phyloP scores from a whole-genome alignment of 2,888 invertebrate species.

The Plagodis dolabraria region DNA sequence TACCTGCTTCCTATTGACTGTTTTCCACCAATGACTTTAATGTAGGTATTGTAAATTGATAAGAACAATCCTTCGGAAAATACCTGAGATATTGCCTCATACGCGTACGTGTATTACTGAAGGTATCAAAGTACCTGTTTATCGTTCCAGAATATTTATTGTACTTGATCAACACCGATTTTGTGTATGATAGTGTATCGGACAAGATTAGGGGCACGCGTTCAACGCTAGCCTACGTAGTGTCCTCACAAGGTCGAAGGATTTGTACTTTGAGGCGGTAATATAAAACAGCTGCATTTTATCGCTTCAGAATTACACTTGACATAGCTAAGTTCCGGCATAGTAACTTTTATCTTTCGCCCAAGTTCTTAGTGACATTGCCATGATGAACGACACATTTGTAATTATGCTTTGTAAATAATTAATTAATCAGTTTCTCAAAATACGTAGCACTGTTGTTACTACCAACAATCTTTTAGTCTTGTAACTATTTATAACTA shows the following conservation, averaged over 20 bases:
- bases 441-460: too few species aligned
- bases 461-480: too few species aligned
- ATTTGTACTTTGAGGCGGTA: slow-evolving; percentile 13
- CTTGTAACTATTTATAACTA: too few species aligned
- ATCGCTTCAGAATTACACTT: slow-evolving; percentile 2
- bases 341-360: slow-evolving; percentile 41
- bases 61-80: slow-evolving; percentile 8
- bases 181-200: slow-evolving; percentile 22
- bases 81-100: slow-evolving; percentile 14
- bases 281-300: slow-evolving; percentile 9
- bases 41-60: neutral
- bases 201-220: slow-evolving; percentile 29
- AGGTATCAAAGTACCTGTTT: neutral
- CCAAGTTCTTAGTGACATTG: slow-evolving; percentile 21
- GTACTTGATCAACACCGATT: neutral
- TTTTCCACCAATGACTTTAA: too few species aligned
- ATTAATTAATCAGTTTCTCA: too few species aligned
- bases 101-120: slow-evolving; percentile 4
- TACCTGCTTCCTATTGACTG: too few species aligned
- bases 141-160: slow-evolving; percentile 18
- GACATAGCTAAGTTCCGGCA: slow-evolving; percentile 37
- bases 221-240: slow-evolving; percentile 9
- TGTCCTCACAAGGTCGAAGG: slow-evolving; percentile 32
- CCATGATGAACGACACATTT: neutral
- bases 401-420: neutral